A percentile compares a stretch with the other conserved stretches of the same genome.
phyloP scores from a whole-genome alignment of 2,888 invertebrate genomes.

The Machimus atricapillus region DNA sequence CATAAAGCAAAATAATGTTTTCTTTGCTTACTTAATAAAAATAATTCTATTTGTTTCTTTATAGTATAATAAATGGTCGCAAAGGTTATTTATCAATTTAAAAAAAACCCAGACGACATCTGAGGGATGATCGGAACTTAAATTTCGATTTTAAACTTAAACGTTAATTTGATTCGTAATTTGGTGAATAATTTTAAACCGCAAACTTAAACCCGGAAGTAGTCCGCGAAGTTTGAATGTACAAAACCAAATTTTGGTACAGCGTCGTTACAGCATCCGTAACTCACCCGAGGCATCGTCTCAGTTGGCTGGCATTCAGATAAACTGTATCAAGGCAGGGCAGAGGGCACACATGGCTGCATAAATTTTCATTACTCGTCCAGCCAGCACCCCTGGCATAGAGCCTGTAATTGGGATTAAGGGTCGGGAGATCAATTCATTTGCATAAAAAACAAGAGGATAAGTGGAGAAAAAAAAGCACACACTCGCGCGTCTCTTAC shows the following conservation, averaged over 20 bases:
- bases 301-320: not conserved
- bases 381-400: not conserved
- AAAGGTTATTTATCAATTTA: not conserved
- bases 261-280: not conserved
- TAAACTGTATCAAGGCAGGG: not conserved
- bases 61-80: no score
- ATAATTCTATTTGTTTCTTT: no score
- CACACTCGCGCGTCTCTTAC: not conserved
- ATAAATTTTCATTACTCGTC: slow-evolving; percentile 40
- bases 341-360: slow-evolving; percentile 41
- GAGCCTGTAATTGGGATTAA: slow-evolving; percentile 32
- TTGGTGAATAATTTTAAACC: no score
- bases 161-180: not conserved
- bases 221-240: not conserved
- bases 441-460: slow-evolving; percentile 39
- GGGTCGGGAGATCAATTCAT: slow-evolving; percentile 40
- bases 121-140: not conserved
- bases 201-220: not conserved
- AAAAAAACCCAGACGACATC: not conserved
- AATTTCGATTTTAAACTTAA: not conserved
- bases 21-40: no score
- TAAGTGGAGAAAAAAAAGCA: not conserved
- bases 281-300: not conserved
- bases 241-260: not conserved
- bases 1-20: no score